Conservation (phyloP, 2,797 vertebrate genomes). For the Syngnathus acus region DNA sequence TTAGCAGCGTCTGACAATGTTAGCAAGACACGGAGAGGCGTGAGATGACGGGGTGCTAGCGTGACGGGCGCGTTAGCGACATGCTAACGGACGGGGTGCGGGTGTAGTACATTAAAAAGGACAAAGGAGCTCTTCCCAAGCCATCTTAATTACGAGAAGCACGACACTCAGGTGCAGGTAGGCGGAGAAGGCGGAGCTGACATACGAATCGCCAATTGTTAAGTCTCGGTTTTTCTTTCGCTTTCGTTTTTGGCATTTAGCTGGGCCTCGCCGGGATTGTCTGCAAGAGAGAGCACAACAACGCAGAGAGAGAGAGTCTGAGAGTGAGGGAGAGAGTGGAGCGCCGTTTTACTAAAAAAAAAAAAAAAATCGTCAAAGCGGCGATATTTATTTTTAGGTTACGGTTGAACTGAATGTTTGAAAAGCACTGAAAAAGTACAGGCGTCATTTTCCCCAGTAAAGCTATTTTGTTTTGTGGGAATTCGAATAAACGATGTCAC, state of each 20-base stretch:
- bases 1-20: conserved; percentile 18
- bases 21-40: conserved; percentile 23
- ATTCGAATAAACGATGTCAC: neutral
- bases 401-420: neutral
- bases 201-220: conserved; percentile 73
- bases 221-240: conserved; percentile 96
- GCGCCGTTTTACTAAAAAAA: neutral
- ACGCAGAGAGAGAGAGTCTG: conserved; percentile 59
- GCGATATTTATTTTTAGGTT: neutral
- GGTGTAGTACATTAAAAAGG: conserved; percentile 60
- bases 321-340: conserved; percentile 7
- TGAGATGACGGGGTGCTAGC: conserved; percentile 28
- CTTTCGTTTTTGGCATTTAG: conserved; percentile 96
- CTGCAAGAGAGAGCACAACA: conserved; percentile 84
- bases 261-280: conserved; percentile 91
- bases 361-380: neutral
- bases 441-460: neutral
- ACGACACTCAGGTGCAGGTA: conserved; percentile 72
- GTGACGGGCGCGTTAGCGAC: conserved; percentile 37
- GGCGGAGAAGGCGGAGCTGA: conserved; percentile 74
- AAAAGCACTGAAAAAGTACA: neutral
- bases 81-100: conserved; percentile 52
- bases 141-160: conserved; percentile 69
- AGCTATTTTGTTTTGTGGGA: conserved; percentile 7
- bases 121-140: conserved; percentile 71